phyloP scores from a whole-genome alignment of 2,888 invertebrate genomes.

The Meandrusa payeni region DNA sequence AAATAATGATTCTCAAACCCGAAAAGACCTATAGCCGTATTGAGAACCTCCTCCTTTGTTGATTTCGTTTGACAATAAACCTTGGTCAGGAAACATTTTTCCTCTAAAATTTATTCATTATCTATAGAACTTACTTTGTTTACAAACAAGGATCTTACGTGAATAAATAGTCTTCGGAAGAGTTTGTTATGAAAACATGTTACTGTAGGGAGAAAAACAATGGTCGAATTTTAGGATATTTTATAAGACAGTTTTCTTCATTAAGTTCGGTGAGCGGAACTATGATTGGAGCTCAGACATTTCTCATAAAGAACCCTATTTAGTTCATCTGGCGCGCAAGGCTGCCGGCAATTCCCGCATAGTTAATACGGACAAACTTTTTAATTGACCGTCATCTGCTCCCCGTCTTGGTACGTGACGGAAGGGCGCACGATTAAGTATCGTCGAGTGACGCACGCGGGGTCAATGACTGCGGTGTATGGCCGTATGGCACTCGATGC shows the following conservation, averaged over 20 bases:
- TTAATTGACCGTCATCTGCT: constrained; percentile 77
- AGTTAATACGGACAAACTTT: constrained; percentile 74
- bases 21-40: too few relatives aligned
- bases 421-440: constrained; percentile 55
- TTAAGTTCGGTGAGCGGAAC: constrained; percentile 9
- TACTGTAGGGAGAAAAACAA: constrained; percentile 5
- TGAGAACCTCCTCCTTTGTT: too few relatives aligned
- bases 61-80: background rate
- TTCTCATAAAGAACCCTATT: constrained; percentile 55
- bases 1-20: too few relatives aligned
- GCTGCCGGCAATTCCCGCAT: constrained; percentile 61
- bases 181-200: constrained; percentile 23
- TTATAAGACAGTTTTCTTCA: background rate
- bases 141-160: constrained; percentile 2
- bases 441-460: constrained; percentile 67
- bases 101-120: background rate
- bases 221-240: background rate
- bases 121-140: constrained; percentile 19
- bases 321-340: constrained; percentile 68
- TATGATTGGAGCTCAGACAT: constrained; percentile 19
- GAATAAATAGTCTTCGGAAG: constrained; percentile 2
- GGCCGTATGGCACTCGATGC: constrained; percentile 59
- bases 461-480: constrained; percentile 72
- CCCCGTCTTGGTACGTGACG: constrained; percentile 47
- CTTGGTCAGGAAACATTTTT: background rate